phyloP scores from a whole-genome alignment of 2,888 invertebrate species.

The Lycia hirtaria region DNA sequence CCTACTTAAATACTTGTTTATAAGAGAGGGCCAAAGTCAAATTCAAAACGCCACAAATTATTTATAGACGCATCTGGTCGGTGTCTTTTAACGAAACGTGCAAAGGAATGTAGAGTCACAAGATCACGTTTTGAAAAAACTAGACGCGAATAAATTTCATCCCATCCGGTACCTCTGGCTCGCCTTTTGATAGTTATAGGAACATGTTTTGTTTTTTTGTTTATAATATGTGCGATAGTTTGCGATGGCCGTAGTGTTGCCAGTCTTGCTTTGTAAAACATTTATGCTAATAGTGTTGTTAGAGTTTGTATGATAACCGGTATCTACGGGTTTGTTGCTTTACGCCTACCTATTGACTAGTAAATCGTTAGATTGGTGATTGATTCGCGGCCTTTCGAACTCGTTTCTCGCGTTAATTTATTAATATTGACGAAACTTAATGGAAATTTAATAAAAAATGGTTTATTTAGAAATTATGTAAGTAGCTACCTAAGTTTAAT shows the following conservation, averaged over 20 bases:
- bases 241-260: conserved; percentile 68
- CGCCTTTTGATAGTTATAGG: conserved; percentile 79
- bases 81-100: conserved; percentile 58
- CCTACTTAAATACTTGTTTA: too few species aligned
- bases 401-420: too few species aligned
- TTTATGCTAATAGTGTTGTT: conserved; percentile 1
- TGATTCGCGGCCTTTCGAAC: too few species aligned
- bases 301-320: too few species aligned
- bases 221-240: conserved; percentile 82
- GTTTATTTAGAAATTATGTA: too few species aligned
- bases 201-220: conserved; percentile 80
- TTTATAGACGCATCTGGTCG: not conserved
- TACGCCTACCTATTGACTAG: too few species aligned
- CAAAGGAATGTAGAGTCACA: conserved; percentile 75
- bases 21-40: not conserved
- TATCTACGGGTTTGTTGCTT: too few species aligned
- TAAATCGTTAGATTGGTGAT: too few species aligned
- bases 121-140: conserved; percentile 71
- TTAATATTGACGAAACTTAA: too few species aligned
- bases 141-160: conserved; percentile 83
- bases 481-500: too few species aligned
- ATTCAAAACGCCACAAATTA: conserved; percentile 3
- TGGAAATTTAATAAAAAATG: too few species aligned
- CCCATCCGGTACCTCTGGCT: conserved; percentile 82
- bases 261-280: conserved; percentile 2